Percentiles rank a stretch among this genome's conserved stretches.
phyloP scores from a whole-genome alignment of 35 echinoderm and acorn worm species.

The Apostichopus parvimensis region DNA sequence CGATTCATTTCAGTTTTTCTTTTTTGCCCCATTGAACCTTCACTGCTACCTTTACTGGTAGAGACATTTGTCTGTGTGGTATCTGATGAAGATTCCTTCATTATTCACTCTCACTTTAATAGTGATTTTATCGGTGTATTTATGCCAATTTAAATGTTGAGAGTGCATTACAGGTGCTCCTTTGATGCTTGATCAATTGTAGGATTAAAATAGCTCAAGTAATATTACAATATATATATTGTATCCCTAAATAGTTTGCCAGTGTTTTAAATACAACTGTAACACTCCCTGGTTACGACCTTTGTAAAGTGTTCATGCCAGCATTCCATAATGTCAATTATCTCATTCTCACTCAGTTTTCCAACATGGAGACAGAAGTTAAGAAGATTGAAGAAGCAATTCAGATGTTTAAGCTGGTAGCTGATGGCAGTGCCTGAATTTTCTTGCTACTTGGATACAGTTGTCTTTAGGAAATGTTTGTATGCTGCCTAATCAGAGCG shows the following conservation, averaged over 20 bases:
- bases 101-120: too few relatives aligned
- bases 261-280: background rate
- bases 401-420: conserved; percentile 69
- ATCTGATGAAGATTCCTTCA: too few relatives aligned
- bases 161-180: background rate
- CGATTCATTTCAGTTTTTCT: background rate
- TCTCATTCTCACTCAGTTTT: conserved; percentile 45
- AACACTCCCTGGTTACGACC: background rate
- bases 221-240: background rate
- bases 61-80: too few relatives aligned
- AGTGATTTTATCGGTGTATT: too few relatives aligned
- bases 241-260: background rate
- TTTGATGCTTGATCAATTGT: background rate
- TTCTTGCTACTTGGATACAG: background rate
- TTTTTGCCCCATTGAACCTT: too few relatives aligned
- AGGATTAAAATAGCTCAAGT: background rate
- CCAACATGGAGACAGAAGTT: conserved; percentile 79
- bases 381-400: conserved; percentile 91
- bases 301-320: background rate
- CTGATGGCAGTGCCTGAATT: background rate
- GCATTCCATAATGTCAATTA: background rate
- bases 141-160: too few relatives aligned
- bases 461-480: too few relatives aligned
- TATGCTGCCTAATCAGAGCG: too few relatives aligned
- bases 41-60: too few relatives aligned